phyloP scores from a whole-genome alignment of 2,113 vertebrate genomes.

The Plestiodon gilberti region DNA sequence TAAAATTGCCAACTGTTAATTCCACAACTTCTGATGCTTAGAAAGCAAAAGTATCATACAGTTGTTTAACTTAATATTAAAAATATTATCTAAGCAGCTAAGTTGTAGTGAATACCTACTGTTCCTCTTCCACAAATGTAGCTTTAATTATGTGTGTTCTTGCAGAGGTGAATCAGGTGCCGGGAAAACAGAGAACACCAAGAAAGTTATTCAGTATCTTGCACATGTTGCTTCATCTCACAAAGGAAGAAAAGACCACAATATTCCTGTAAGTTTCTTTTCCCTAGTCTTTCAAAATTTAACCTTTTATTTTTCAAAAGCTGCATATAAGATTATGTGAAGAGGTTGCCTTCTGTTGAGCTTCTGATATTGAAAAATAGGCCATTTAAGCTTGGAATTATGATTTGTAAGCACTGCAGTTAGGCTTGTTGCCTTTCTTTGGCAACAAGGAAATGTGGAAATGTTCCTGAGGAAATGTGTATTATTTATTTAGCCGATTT shows the following conservation, averaged over 20 bases:
- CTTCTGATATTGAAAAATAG: background rate
- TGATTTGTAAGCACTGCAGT: background rate
- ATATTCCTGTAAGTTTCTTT: constrained; percentile 93
- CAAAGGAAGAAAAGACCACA: constrained; percentile 97
- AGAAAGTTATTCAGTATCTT: constrained; percentile 99
- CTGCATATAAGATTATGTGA: background rate
- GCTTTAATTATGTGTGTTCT: constrained; percentile 55
- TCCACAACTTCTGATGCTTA: background rate
- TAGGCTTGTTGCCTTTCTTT: background rate
- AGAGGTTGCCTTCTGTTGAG: background rate
- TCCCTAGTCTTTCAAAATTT: background rate
- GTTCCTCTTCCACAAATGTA: background rate
- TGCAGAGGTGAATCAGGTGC: constrained; percentile 97
- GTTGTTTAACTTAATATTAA: rapidly evolving
- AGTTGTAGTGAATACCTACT: background rate
- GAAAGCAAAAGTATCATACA: background rate
- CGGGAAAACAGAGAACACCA: constrained; percentile 98
- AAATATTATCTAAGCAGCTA: background rate
- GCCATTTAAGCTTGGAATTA: background rate
- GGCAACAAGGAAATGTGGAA: no score
- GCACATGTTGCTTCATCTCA: constrained; percentile 98
- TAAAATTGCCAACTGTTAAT: background rate
- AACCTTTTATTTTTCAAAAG: background rate
- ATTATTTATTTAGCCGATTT: no score
- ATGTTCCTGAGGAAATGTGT: background rate